phyloP scores from a whole-genome alignment of 2,113 vertebrate species.

The Chionis minor region DNA sequence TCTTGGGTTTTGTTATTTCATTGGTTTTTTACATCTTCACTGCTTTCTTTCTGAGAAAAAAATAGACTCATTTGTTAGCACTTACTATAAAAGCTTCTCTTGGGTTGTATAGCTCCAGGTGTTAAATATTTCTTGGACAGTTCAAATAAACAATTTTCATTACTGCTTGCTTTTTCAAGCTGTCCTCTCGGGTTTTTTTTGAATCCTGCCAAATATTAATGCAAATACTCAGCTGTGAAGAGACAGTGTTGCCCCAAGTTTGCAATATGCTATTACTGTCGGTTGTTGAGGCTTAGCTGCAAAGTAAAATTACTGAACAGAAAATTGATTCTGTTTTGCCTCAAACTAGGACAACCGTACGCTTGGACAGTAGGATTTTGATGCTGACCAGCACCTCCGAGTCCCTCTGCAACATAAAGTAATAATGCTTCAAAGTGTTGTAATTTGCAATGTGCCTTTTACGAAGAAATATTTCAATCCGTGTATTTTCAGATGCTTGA shows the following conservation, averaged over 20 bases:
- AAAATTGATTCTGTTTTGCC: too few species aligned
- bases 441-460: neutral
- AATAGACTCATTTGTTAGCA: accelerated
- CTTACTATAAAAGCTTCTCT: neutral
- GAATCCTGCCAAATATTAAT: neutral
- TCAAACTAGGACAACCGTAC: too few species aligned
- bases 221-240: neutral
- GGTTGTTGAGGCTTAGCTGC: too few species aligned
- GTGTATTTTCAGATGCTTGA: slow-evolving; percentile 84
- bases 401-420: neutral
- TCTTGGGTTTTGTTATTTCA: neutral
- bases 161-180: neutral
- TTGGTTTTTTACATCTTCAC: neutral
- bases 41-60: neutral
- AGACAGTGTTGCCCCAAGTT: neutral
- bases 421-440: neutral
- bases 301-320: too few species aligned
- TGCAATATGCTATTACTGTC: too few species aligned
- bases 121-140: neutral
- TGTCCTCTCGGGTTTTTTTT: neutral
- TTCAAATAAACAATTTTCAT: neutral
- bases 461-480: neutral
- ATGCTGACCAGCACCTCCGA: neutral
- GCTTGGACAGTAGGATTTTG: neutral
- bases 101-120: neutral